Evolutionary conservation across 1,140 invertebrate genomes (phyloP), one percentile per base, ranked within the genome.

Genomic region (Pseudomyrmex concolor): DNA sequence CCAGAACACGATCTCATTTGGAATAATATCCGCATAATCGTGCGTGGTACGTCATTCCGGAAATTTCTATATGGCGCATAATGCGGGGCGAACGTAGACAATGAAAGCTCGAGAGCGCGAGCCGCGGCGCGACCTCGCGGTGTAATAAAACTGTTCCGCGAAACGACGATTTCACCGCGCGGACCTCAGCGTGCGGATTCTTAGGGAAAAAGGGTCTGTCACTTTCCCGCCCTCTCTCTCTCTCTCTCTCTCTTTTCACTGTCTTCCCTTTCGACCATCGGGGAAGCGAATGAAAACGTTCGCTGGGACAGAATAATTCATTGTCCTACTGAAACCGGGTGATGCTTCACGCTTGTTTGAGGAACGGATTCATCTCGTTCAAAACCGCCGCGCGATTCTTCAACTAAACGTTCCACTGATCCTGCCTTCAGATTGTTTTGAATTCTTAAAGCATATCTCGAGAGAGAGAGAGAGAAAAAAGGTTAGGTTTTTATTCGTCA

Each of bases 281-380:
- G 76, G 70, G 72, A 83, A 57, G 70, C 88, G 89, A 91, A 92
- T 93, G 90, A 92, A 92, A 93, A 92, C 88, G 90, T 93, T 89
- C 82, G 72, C 74, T 67, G 73, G 73, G 70, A 92, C 87, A 86
- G 89, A 92, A 93, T 92, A 92, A 93, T 93, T 93, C 91, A 92
- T 92, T 90, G 91, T 82, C 81, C 88, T 85, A 85, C 85, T 83
- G 64, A 89, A 88, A 84, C 83, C 73, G 76, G 34, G 76, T 83
- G 84, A 74, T 68, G 82, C 86, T 89, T 89, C 88, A 86, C 84
- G 89, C 90, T 91, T 90, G 89, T 91, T 91, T 91, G 86, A 85
- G 74, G 68, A 92, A 71, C 86, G 89, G 88, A 86, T 66, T 89
- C 91, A 86, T 90, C 86, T 80, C 54, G 89, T 90, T 91, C 89